Conservation (phyloP, 2,888 invertebrate species). For the Phyllotreta striolata region DNA sequence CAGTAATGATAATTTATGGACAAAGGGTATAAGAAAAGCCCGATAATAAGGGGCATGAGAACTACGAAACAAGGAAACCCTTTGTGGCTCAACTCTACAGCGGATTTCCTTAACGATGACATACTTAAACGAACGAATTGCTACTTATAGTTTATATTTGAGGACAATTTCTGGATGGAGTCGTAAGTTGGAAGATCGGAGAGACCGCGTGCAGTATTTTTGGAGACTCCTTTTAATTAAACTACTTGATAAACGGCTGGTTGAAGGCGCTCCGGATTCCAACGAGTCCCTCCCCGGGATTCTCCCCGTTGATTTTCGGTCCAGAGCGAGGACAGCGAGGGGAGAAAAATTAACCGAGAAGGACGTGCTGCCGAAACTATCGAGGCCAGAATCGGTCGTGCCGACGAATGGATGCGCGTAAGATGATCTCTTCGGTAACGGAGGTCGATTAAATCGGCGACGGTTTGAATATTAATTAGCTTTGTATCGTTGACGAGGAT, state of each 20-base stretch:
- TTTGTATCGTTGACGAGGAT: too few species aligned
- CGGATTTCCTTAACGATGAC: constrained; percentile 8
- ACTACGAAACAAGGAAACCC: constrained; percentile 27
- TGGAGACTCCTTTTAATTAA: too few species aligned
- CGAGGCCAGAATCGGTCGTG: constrained; percentile 1
- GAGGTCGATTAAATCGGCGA: too few species aligned
- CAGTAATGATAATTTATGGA: constrained; percentile 32
- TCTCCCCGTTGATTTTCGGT: neutral
- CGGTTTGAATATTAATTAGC: too few species aligned
- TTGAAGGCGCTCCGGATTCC: too few species aligned
- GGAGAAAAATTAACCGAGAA: constrained; percentile 19
- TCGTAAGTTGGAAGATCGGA: too few species aligned
- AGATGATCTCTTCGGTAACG: too few species aligned
- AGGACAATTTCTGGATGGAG: too few species aligned
- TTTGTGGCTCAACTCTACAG: constrained; percentile 20
- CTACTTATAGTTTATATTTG: too few species aligned
- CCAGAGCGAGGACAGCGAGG: neutral
- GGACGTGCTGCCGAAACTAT: constrained; percentile 15
- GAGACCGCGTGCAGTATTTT: too few species aligned
- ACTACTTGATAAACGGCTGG: too few species aligned
- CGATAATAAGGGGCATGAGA: constrained; percentile 26
- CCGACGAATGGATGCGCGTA: constrained; percentile 1
- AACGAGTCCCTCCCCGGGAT: too few species aligned
- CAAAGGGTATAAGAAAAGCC: constrained; percentile 26
- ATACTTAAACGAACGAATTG: neutral